These are phyloP conservation scores for Myxocyprinus asiaticus DNA, from an alignment of 2,113 vertebrate species.

Conservation along the genomic window DNA sequence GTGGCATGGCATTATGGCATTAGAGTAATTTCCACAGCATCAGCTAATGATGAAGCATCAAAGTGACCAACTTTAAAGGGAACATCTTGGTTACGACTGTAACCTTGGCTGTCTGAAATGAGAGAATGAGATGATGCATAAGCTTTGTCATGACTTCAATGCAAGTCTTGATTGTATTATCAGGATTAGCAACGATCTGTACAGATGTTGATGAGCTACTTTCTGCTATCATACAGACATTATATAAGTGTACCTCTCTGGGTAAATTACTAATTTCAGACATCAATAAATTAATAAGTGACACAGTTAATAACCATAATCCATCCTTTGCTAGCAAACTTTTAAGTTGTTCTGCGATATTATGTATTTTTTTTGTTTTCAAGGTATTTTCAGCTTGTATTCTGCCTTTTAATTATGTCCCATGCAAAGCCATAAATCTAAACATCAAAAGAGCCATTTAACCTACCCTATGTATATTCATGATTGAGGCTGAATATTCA, in stretches of 20 bases:
- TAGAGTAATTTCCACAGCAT: no score
- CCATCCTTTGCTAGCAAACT: not conserved
- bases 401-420: slow-evolving; percentile 69
- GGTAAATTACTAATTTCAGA: not conserved
- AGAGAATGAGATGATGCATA: no score
- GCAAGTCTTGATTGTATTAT: no score
- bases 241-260: slow-evolving; percentile 1
- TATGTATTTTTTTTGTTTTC: slow-evolving; percentile 44
- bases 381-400: slow-evolving; percentile 60
- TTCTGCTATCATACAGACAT: not conserved
- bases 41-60: no score
- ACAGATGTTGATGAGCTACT: not conserved
- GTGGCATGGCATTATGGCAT: no score
- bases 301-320: slow-evolving; percentile 10
- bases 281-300: slow-evolving; percentile 27
- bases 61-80: no score
- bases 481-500: slow-evolving; percentile 71
- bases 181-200: no score
- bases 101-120: no score
- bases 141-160: no score
- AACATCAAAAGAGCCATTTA: slow-evolving; percentile 58
- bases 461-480: slow-evolving; percentile 74
- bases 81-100: no score
- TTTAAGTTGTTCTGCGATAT: not conserved
- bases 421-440: slow-evolving; percentile 72